Base-by-base conservation (phyloP, 1,140 invertebrate species). In the Diorhabda carinulata region DNA sequence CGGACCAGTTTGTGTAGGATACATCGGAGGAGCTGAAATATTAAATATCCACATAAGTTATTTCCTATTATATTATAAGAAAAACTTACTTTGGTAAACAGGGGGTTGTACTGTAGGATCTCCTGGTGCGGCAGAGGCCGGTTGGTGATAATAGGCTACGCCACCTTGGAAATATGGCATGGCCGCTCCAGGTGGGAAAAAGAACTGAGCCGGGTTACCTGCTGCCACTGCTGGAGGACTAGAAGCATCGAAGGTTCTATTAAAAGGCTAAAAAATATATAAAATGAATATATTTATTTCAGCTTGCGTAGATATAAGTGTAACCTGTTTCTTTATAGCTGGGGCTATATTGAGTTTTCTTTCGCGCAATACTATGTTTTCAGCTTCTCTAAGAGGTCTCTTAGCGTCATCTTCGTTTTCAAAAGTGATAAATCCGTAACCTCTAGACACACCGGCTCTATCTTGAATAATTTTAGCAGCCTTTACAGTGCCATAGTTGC, bases 341-440 rank as follows among this genome's bases (percentile, higher is more conserved):
- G 93, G 92, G n/a, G 93, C 93, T 81, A 95, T 93, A 78, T 95
- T 95, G 64, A 95, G 81, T 81, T 93, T 93, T 74, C 92, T 85
- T 78, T 94, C 92, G 79, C 91, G 88, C 71, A 94, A 85, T 56
- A 93, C 86, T 25, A 81, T 81, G 61, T 79, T 80, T 56, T 81
- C 80, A 25, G 78, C 87, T 80, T 90, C 88, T 71, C 87, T 84
- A 69, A 89, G 86, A 70, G 90, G 83, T 79, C 89, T 86, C 78
- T 91, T 91, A 2, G 93, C 93, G 83, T 95, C 93, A 78, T 95
- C 92, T 81, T 95, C 93, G 58, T 90, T 92, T 83, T 94, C 95
- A 84, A 97, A 98, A 9, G 96, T 98, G 58, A 98, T 94, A 84
- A 98, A 96, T 3, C 94, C 94, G 77, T 96, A 97, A 60, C 96